Evolutionary conservation across 2,797 vertebrate species (phyloP).

Genomic region (Pseudocheirus occidentalis): DNA sequence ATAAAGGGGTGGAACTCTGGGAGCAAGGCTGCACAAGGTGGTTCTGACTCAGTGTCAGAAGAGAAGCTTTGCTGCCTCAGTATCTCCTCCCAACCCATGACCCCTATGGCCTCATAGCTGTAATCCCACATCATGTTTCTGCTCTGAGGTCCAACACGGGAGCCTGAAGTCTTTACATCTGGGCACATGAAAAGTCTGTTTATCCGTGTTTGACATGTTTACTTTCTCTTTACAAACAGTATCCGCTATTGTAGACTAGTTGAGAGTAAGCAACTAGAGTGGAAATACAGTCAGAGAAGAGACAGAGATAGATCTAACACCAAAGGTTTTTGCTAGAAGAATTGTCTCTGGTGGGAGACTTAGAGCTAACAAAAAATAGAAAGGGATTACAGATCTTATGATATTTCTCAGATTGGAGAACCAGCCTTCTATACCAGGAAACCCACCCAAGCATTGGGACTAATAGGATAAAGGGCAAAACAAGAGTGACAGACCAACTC

Average conservation of each 20-base stretch:
- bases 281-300: background rate
- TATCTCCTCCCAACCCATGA: background rate
- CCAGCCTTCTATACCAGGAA: background rate
- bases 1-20: background rate
- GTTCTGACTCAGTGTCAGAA: background rate
- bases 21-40: background rate
- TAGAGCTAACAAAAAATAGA: background rate
- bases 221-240: background rate
- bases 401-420: background rate
- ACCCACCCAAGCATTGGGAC: background rate
- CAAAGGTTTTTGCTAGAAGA: background rate
- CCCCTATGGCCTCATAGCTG: background rate
- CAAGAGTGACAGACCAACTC: background rate
- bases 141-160: background rate
- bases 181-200: background rate
- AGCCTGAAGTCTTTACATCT: background rate
- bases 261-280: background rate
- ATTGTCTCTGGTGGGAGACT: background rate
- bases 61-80: background rate
- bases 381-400: background rate
- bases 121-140: background rate
- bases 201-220: background rate
- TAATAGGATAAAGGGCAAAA: background rate
- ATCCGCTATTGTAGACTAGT: background rate
- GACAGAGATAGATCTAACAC: background rate